These are phyloP conservation scores for Cantharis lateralis DNA, from an alignment of 2,888 invertebrate genomes.

Conservation along the genomic window DNA sequence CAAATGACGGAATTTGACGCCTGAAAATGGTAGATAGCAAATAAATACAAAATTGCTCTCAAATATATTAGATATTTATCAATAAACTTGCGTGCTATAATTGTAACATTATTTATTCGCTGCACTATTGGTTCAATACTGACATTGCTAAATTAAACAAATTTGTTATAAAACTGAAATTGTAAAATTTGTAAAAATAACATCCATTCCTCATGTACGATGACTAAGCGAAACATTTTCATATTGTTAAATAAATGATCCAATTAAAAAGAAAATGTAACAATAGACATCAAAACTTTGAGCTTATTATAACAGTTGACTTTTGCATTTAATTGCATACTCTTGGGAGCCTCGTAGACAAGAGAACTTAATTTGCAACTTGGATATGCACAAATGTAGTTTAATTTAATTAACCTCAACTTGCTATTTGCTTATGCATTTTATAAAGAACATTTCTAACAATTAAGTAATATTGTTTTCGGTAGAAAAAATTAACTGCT, in stretches of 20 bases:
- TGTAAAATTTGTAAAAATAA: background rate
- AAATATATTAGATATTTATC: constrained; percentile 3
- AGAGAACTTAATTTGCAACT: background rate
- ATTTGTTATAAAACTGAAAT: background rate
- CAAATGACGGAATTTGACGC: constrained; percentile 18
- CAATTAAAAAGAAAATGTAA: background rate
- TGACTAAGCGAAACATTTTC: background rate
- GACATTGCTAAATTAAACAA: background rate
- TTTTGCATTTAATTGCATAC: background rate
- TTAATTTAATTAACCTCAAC: background rate
- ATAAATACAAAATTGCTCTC: constrained; percentile 17
- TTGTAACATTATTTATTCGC: background rate
- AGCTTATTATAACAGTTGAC: background rate
- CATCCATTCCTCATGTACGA: background rate
- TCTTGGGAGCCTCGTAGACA: background rate
- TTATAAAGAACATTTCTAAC: background rate
- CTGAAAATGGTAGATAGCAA: constrained; percentile 16
- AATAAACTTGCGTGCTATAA: background rate
- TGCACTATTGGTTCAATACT: background rate
- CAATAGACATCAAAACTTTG: background rate
- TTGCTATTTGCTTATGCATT: background rate
- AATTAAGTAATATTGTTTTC: background rate
- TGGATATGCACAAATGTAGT: background rate
- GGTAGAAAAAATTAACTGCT: background rate
- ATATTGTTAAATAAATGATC: background rate